Percentiles rank a stretch among this genome's conserved stretches.
phyloP scores from a whole-genome alignment of 2,888 invertebrate species.

The Luperina nickerlii region DNA sequence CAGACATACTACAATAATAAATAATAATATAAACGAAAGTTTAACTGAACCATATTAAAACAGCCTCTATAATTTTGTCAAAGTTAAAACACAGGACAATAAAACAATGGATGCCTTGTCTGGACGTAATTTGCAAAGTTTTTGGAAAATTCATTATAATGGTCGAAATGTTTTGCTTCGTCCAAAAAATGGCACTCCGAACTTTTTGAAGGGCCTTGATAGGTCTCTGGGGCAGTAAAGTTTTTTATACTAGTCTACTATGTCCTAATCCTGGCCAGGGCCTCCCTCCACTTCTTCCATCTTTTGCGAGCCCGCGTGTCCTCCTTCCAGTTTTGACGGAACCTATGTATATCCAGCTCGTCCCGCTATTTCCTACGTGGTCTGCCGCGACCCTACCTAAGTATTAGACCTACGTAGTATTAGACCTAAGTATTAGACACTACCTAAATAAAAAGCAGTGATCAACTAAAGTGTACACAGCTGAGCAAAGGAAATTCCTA shows the following conservation, averaged over 20 bases:
- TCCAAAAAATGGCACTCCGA: neutral
- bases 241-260: no score
- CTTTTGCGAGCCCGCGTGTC: no score
- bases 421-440: neutral
- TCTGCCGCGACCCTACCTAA: neutral
- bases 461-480: neutral
- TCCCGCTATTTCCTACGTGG: no score
- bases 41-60: conserved; percentile 40
- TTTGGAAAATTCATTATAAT: conserved; percentile 24
- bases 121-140: conserved; percentile 34
- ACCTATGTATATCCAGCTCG: no score
- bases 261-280: no score
- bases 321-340: no score
- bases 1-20: conserved; percentile 16
- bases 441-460: neutral
- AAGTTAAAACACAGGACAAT: conserved; percentile 28
- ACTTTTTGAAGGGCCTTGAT: neutral
- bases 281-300: no score
- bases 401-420: neutral
- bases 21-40: conserved; percentile 17
- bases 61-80: conserved; percentile 18
- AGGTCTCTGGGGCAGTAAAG: neutral
- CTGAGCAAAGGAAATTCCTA: neutral
- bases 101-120: conserved; percentile 20
- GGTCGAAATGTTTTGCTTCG: neutral